These are phyloP conservation scores for Grapholita molesta DNA, from an alignment of 1,140 invertebrate species.

Conservation along the genomic window DNA sequence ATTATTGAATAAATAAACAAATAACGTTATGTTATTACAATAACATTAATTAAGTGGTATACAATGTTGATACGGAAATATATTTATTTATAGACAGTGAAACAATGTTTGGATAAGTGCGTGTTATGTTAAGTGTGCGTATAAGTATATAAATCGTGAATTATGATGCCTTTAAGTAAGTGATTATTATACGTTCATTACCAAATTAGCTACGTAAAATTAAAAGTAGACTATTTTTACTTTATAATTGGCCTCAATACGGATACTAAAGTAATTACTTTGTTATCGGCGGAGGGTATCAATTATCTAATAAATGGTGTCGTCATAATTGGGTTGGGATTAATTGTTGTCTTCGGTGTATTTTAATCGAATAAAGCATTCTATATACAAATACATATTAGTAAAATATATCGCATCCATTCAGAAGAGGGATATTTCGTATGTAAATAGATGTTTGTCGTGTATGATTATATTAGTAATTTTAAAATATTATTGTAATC, in stretches of 20 bases:
- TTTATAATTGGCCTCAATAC: background rate
- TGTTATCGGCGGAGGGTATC: background rate
- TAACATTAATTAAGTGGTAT: background rate
- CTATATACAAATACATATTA: too few species aligned
- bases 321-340: background rate
- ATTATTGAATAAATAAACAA: background rate
- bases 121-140: background rate
- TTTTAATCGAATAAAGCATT: background rate
- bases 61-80: background rate
- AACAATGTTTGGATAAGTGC: background rate
- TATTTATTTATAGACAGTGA: background rate
- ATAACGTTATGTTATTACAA: background rate
- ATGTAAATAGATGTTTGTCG: too few species aligned
- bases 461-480: too few species aligned
- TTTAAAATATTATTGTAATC: too few species aligned
- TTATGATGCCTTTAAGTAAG: background rate
- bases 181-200: background rate
- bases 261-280: background rate
- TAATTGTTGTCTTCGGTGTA: background rate
- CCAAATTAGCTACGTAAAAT: background rate
- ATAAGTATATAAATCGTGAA: background rate
- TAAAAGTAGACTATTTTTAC: background rate
- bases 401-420: too few species aligned
- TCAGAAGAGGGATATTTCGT: too few species aligned
- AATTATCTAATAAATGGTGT: background rate